phyloP scores from a whole-genome alignment of 1,140 invertebrate genomes.

The Zaprionus camerounensis region DNA sequence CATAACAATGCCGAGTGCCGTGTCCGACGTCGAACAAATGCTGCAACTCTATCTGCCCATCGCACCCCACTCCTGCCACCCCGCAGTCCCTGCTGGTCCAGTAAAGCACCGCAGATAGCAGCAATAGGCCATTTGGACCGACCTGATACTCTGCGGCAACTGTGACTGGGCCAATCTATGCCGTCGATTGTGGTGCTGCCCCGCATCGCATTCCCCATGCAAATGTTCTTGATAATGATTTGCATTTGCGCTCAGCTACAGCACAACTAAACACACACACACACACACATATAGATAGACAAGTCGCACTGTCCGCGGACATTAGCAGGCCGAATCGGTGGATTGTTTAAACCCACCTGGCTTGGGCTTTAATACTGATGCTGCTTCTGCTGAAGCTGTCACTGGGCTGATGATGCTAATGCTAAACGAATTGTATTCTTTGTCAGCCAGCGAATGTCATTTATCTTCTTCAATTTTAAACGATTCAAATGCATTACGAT shows the following conservation, averaged over 20 bases:
- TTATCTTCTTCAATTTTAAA: constrained; percentile 71
- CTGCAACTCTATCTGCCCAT: neutral
- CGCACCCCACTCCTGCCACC: neutral
- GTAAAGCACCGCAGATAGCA: constrained; percentile 45
- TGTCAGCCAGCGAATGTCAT: constrained; percentile 55
- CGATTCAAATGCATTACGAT: constrained; percentile 25
- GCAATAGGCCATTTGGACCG: constrained; percentile 41
- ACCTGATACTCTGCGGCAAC: constrained; percentile 32
- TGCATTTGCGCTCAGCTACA: constrained; percentile 66
- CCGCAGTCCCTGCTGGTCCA: constrained; percentile 9
- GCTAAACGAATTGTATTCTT: constrained; percentile 66
- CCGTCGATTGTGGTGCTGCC: constrained; percentile 26
- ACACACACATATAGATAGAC: constrained; percentile 1
- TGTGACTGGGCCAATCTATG: constrained; percentile 11
- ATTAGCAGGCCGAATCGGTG: constrained; percentile 12
- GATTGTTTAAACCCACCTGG: constrained; percentile 25
- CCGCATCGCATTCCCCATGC: constrained; percentile 46
- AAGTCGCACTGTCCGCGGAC: neutral
- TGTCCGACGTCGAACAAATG: constrained; percentile 9
- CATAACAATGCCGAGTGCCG: constrained; percentile 36
- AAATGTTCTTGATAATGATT: constrained; percentile 78
- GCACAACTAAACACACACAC: constrained; percentile 18
- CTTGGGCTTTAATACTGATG: neutral
- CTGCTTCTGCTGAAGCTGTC: constrained; percentile 1
- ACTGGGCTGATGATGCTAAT: constrained; percentile 51